phyloP scores from a whole-genome alignment of 2,888 invertebrate species.

The Melitaea athalia region DNA sequence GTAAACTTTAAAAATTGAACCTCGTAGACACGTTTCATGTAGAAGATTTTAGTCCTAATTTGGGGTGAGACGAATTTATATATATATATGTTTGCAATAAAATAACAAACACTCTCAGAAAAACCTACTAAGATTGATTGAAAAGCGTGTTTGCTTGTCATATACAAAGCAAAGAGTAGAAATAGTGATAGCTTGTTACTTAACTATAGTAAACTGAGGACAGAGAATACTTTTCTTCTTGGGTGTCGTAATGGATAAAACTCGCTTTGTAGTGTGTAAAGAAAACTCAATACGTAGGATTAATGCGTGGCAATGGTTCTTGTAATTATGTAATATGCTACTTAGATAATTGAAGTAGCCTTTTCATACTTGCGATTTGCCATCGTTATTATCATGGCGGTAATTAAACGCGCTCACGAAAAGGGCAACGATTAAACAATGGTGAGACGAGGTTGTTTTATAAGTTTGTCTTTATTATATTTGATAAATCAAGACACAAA shows the following conservation, averaged over 20 bases:
- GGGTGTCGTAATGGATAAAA: slow-evolving; percentile 14
- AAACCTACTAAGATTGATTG: neutral
- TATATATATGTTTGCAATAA: neutral
- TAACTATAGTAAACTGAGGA: slow-evolving; percentile 4
- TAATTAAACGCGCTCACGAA: no score
- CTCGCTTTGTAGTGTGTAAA: slow-evolving; percentile 6
- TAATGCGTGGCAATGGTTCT: slow-evolving; percentile 3
- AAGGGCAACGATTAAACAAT: no score
- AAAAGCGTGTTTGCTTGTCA: neutral
- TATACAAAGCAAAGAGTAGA: neutral
- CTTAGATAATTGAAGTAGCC: slow-evolving; percentile 3
- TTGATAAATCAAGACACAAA: no score
- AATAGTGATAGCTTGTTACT: slow-evolving; percentile 11
- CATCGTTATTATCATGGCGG: neutral
- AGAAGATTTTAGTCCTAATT: no score
- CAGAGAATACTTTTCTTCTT: slow-evolving; percentile 7
- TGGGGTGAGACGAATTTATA: neutral
- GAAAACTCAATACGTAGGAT: slow-evolving; percentile 5
- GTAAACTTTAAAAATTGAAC: no score
- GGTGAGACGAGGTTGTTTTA: no score
- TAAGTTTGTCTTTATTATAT: no score
- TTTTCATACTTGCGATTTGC: neutral
- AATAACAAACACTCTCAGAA: neutral
- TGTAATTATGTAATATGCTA: slow-evolving; percentile 11
- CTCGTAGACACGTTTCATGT: no score